phyloP scores from a whole-genome alignment of 2,113 vertebrate genomes.

The Elachura formosa region DNA sequence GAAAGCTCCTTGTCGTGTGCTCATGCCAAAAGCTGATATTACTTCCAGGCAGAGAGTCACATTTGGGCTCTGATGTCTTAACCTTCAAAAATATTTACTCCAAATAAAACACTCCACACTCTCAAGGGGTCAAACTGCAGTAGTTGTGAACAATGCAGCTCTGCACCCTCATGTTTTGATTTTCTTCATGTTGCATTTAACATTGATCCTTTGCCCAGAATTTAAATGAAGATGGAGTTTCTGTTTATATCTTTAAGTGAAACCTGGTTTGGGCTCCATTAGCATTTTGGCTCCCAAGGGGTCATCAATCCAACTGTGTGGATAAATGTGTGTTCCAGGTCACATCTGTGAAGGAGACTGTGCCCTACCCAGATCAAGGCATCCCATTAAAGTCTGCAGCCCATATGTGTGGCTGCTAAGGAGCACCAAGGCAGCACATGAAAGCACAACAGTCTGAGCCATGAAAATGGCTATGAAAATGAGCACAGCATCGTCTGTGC shows the following conservation, averaged over 20 bases:
- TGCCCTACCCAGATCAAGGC: constrained; percentile 43
- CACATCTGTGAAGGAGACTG: constrained; percentile 39
- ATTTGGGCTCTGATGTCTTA: neutral
- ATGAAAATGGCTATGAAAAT: neutral
- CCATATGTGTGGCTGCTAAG: constrained; percentile 52
- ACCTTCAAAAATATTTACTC: constrained; percentile 11
- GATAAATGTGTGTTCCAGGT: constrained; percentile 13
- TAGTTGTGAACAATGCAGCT: neutral
- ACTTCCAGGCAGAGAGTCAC: neutral
- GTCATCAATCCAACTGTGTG: constrained; percentile 44
- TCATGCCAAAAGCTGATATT: neutral
- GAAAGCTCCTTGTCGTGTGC: neutral
- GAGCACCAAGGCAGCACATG: constrained; percentile 17
- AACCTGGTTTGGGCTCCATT: constrained; percentile 17
- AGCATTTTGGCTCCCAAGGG: constrained; percentile 28
- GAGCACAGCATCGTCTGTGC: neutral
- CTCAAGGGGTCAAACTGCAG: neutral
- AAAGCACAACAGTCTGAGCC: neutral
- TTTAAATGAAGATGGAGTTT: constrained; percentile 30
- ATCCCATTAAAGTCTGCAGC: constrained; percentile 42
- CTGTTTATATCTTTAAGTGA: constrained; percentile 9
- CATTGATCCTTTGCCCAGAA: neutral
- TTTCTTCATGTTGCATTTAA: neutral
- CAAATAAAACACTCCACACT: neutral
- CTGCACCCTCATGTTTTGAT: neutral